Base-by-base conservation (phyloP, 2,797 vertebrate species). In the Adelosebastes latens region DNA sequence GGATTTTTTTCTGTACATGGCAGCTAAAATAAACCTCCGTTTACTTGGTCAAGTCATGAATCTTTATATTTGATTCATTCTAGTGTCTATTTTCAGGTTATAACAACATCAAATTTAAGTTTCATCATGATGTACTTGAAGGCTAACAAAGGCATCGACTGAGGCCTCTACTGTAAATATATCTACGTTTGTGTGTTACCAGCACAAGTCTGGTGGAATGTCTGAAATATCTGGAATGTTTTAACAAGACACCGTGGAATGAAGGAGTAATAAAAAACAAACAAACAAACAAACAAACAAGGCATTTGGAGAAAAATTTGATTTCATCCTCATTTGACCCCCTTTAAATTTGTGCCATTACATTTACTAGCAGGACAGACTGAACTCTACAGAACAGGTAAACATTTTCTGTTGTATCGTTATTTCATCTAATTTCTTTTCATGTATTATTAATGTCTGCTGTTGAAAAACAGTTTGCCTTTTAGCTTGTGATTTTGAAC, bases 181-280 rank as follows among this genome's bases (percentile, higher is more conserved):
- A 60, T 83, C 76, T 25, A 77, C 27, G 58, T 70, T 71, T 61
- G 42, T 59, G 67, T 56, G 31, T 75, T 84, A 86, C 88, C 85
- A 90, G 90, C 82, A 60, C 76, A 18, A 60, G 77, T 87, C 81
- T 85, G 81, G 88, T 84, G 95, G 96, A 96, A 96, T 96, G 95
- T 96, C 69, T 67, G 85, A 82, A 95, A 94, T 91, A 89, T 95
- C 85, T 93, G 95, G 96, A 96, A 96, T 96, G 96, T 96, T 94
- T 86, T 72, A 81, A 94, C 88, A 89, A 90, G 90, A 91, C 81
- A 85, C 88, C 58, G 82, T 82, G 86, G 84, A 92, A 87, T 87
- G 75, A 82, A 27, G 52, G 65, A 74, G 42, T 72, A 59, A 71
- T 65, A 25, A 55, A 42, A 58, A 29, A 34, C 39, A 46, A 72